Percentiles rank a stretch among this genome's conserved stretches.
Conservation (phyloP, 2,888 invertebrate genomes). For the Leptarthrus brevirostris region DNA sequence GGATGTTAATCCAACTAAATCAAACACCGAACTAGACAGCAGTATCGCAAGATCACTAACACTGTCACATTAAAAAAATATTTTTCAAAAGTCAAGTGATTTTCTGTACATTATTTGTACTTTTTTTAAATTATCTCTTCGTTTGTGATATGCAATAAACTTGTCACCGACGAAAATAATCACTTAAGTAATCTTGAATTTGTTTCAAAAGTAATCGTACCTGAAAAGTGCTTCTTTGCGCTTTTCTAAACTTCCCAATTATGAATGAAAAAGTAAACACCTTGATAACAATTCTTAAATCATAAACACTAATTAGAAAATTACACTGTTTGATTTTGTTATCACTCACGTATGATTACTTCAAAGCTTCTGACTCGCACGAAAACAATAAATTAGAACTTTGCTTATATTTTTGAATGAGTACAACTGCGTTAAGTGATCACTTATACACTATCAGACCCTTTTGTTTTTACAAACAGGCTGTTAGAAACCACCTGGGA, state of each 20-base stretch:
- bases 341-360: slow-evolving; percentile 2
- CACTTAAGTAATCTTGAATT: slow-evolving; percentile 23
- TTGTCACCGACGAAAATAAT: slow-evolving; percentile 26
- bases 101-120: too few relatives aligned
- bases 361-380: too few relatives aligned
- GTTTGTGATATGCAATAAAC: neutral
- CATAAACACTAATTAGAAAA: neutral
- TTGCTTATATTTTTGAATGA: too few relatives aligned
- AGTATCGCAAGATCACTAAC: too few relatives aligned
- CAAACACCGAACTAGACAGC: too few relatives aligned
- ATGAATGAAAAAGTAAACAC: neutral
- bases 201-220: neutral
- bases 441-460: too few relatives aligned
- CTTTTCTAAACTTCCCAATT: slow-evolving; percentile 7
- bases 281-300: slow-evolving; percentile 26
- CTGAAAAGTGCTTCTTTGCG: neutral
- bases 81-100: too few relatives aligned
- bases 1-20: too few relatives aligned
- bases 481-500: neutral
- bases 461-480: neutral
- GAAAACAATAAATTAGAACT: too few relatives aligned
- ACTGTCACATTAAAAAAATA: too few relatives aligned
- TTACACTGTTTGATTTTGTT: neutral
- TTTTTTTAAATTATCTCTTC: too few relatives aligned
- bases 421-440: neutral